These are phyloP conservation scores for Sus cebifrons DNA, from an alignment of 2,797 vertebrate genomes.

Conservation along the genomic window DNA sequence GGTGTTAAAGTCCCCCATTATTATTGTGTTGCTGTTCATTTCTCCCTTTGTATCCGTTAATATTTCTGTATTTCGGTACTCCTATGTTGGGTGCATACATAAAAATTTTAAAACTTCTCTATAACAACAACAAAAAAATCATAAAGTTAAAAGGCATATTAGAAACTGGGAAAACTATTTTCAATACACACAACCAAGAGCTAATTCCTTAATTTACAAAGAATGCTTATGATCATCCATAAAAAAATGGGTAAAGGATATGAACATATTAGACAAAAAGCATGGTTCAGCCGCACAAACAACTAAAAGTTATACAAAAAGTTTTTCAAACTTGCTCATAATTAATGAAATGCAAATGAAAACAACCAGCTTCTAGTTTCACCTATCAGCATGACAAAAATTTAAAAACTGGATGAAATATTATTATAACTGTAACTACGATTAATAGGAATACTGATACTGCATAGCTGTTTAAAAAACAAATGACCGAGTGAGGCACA, in stretches of 20 bases:
- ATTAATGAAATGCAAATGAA: not conserved
- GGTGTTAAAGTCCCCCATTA: not conserved
- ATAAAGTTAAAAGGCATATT: not conserved
- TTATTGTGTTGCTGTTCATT: not conserved
- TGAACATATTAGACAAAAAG: not conserved
- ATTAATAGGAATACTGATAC: not conserved
- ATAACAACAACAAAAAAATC: not conserved
- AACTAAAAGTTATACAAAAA: not conserved
- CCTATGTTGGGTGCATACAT: not conserved
- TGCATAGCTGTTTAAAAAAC: not conserved
- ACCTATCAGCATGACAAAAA: not conserved
- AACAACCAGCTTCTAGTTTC: not conserved
- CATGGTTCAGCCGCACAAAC: not conserved
- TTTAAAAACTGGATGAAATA: not conserved
- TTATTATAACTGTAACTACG: not conserved
- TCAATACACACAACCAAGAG: not conserved
- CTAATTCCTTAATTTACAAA: slow-evolving; percentile 10
- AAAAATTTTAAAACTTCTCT: not conserved
- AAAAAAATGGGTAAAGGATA: not conserved
- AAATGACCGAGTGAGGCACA: too few relatives aligned
- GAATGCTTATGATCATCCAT: not conserved
- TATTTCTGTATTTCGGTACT: not conserved
- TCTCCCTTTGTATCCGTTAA: not conserved
- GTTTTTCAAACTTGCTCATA: not conserved
- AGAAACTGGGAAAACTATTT: not conserved